Conservation (phyloP, 2,797 vertebrate species). For the Typhlichthys subterraneus region DNA sequence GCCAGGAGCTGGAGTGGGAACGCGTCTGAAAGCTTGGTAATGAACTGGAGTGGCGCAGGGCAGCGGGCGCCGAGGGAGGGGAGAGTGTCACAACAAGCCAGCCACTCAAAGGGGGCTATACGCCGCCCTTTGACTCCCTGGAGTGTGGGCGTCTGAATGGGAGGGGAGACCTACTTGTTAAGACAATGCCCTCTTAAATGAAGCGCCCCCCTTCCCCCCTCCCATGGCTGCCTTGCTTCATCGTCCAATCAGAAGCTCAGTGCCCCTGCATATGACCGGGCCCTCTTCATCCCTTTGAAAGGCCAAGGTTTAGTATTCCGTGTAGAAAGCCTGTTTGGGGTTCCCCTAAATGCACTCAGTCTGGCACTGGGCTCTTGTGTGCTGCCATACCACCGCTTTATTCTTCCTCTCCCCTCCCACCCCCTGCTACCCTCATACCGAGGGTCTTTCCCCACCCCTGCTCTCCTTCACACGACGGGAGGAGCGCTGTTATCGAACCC, state of each 20-base stretch:
- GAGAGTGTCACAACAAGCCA: conserved; percentile 84
- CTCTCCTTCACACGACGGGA: too few relatives aligned
- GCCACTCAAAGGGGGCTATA: conserved; percentile 76
- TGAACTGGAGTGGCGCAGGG: conserved; percentile 82
- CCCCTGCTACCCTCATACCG: conserved; percentile 51
- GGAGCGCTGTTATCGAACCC: conserved; percentile 52
- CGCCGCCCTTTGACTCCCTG: conserved; percentile 79
- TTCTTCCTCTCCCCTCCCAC: conserved; percentile 30
- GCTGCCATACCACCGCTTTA: conserved; percentile 57
- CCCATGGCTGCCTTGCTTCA: conserved; percentile 49
- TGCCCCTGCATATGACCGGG: conserved; percentile 55
- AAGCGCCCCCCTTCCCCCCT: conserved; percentile 57
- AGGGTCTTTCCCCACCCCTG: too few relatives aligned
- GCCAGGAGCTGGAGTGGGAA: conserved; percentile 69
- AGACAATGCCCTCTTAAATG: conserved; percentile 78
- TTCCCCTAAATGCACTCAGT: conserved; percentile 63
- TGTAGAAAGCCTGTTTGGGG: conserved; percentile 54
- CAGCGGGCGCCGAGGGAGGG: conserved; percentile 65
- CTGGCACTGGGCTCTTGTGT: conserved; percentile 60
- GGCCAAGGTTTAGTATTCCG: conserved; percentile 62
- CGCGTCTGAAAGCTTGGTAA: conserved; percentile 78
- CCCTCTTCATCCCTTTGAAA: conserved; percentile 58
- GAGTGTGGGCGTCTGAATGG: conserved; percentile 75
- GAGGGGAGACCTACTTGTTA: conserved; percentile 76
- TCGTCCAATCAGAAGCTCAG: conserved; percentile 73